Percentiles rank a stretch among this genome's conserved stretches.
These are phyloP conservation scores for Papilio dardanus DNA, from an alignment of 1,140 invertebrate species.

Conservation along the genomic window DNA sequence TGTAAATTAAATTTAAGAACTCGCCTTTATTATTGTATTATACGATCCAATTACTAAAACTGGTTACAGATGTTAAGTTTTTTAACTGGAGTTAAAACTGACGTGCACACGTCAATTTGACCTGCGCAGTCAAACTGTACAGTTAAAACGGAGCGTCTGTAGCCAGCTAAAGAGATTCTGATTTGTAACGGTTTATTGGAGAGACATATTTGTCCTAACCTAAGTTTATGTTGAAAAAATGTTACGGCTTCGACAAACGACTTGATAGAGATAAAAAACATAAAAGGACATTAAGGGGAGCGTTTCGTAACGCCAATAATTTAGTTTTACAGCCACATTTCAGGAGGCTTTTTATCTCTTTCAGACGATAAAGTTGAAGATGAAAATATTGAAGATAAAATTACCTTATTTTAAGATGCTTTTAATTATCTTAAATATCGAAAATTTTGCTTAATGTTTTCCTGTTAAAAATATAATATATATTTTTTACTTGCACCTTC, in stretches of 20 bases:
- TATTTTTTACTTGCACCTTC: no score
- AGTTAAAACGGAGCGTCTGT: background rate
- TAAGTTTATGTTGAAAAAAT: constrained; percentile 4
- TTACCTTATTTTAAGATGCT: background rate
- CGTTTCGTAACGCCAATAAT: constrained; percentile 2
- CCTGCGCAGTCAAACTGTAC: no score
- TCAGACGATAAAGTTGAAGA: background rate
- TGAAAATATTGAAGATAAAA: background rate
- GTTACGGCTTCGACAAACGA: constrained; percentile 6
- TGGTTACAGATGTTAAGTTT: no score
- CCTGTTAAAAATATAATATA: no score
- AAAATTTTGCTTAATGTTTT: no score
- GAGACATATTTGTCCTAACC: background rate
- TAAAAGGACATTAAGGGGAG: constrained; percentile 11
- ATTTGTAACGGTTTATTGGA: background rate
- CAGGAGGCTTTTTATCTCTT: constrained; percentile 1
- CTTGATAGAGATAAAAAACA: constrained; percentile 21
- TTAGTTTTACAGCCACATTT: constrained; percentile 21
- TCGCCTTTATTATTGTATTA: no score
- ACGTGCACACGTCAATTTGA: no score
- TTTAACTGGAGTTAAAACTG: no score
- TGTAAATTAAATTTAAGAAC: no score
- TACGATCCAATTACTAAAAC: no score
- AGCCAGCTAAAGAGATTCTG: background rate
- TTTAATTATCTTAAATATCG: background rate